Conservation (phyloP, 2,797 vertebrate species). For the Aeoliscus strigatus region DNA sequence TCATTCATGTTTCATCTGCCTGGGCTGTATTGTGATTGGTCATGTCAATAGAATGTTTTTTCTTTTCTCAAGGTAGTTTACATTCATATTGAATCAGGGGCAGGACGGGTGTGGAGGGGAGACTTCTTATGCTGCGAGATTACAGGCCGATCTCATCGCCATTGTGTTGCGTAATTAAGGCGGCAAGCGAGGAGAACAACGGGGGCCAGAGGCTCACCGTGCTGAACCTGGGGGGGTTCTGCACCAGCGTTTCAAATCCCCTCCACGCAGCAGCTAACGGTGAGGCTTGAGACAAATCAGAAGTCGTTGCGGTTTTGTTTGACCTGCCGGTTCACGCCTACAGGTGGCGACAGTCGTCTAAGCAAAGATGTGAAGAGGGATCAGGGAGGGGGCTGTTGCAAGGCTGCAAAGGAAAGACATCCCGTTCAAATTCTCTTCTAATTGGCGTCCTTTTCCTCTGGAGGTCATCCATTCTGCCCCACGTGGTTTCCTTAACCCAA, state of each 20-base stretch:
- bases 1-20: slow-evolving; percentile 74
- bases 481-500: slow-evolving; percentile 42
- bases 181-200: slow-evolving; percentile 67
- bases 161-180: slow-evolving; percentile 82
- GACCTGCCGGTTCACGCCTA: slow-evolving; percentile 13
- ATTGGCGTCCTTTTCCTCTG: slow-evolving; percentile 49
- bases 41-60: slow-evolving; percentile 81
- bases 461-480: slow-evolving; percentile 44
- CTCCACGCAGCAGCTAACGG: slow-evolving; percentile 22
- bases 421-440: slow-evolving; percentile 39
- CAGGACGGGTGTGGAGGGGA: slow-evolving; percentile 52
- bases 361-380: slow-evolving; percentile 3
- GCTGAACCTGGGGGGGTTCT: slow-evolving; percentile 56
- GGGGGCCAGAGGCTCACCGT: slow-evolving; percentile 72
- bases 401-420: not conserved
- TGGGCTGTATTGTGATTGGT: slow-evolving; percentile 77
- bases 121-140: slow-evolving; percentile 74
- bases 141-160: slow-evolving; percentile 75
- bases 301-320: slow-evolving; percentile 33
- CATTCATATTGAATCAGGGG: slow-evolving; percentile 84
- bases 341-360: slow-evolving; percentile 1
- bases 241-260: slow-evolving; percentile 41
- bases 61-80: slow-evolving; percentile 77
- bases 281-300: slow-evolving; percentile 40
- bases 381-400: not conserved